Base-by-base conservation (phyloP, 2,113 vertebrate genomes). In the Herpailurus yagouaroundi region DNA sequence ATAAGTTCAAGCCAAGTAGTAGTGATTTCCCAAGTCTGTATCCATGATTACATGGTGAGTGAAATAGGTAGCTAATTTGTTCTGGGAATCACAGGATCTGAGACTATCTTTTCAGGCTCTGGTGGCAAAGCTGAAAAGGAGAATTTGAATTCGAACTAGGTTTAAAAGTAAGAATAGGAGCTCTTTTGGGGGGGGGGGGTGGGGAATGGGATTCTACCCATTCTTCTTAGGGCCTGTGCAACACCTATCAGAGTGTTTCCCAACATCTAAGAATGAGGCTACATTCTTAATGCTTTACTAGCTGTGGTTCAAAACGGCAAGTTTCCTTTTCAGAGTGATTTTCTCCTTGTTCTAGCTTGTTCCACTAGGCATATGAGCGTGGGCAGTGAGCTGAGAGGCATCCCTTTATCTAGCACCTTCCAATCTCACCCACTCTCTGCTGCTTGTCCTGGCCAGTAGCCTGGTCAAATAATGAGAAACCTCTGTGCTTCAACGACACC, bases 301-400 rank as follows among this genome's bases (percentile, higher is more conserved):
- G 91, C 41, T 82, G 21, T 80, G 55, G 23, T 87, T 96, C 83
- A 90, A 8, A 38, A 57, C 31, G 71, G 77, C 71, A 82, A 1
- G 36, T 48, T 96, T 90, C 94, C 45, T 69, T 93, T 74, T 66
- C 82, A 88, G 82, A 71, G 73, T 69, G 80, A 25, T 80, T 66
- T 88, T 86, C 21, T 94, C 41, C 95, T 27, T 94, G 95, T 92
- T 91, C 68, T 85, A 60, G 89, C 86, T 87, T 98, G 97, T 76
- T 80, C 60, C 25, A 10, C 23, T 18, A n/a, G 48, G 52, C 83
- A 87, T 21, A 10, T 38, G 81, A 52, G 38, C 1, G 2, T 83
- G 41, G 52, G 83, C 38, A 60, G 63, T 45, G 77, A 90, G 27
- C 76, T 77, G 50, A 50, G 60, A 66, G 57, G 85, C 76, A 27